Conservation (phyloP, 2,888 invertebrate species). For the Sturmia bella region DNA sequence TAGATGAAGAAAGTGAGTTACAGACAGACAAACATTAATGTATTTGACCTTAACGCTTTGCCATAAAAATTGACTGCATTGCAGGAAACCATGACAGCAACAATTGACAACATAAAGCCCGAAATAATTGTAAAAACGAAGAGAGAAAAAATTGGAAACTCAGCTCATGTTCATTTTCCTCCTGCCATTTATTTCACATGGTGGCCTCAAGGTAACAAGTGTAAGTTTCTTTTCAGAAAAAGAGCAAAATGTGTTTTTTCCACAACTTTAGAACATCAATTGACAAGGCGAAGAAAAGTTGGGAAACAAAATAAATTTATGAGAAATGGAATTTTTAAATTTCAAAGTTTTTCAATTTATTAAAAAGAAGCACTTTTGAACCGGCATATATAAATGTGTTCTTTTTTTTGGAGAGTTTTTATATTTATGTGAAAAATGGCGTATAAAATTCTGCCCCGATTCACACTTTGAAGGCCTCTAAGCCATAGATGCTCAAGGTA, state of each 20-base stretch:
- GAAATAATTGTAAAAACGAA: slow-evolving; percentile 33
- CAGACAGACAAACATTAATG: slow-evolving; percentile 46
- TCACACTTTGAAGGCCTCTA: no score
- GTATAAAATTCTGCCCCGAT: no score
- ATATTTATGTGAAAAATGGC: no score
- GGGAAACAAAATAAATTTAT: not conserved
- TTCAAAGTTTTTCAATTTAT: no score
- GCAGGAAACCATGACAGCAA: slow-evolving; percentile 63
- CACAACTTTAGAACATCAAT: slow-evolving; percentile 27
- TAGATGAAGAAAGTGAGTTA: slow-evolving; percentile 3
- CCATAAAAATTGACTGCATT: slow-evolving; percentile 61
- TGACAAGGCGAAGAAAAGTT: slow-evolving; percentile 44
- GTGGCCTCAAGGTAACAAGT: slow-evolving; percentile 43
- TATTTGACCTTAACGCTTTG: slow-evolving; percentile 59
- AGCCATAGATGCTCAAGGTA: no score
- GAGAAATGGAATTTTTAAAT: not conserved
- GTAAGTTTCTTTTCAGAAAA: slow-evolving; percentile 1
- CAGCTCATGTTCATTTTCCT: slow-evolving; percentile 42
- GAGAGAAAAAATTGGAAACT: slow-evolving; percentile 14
- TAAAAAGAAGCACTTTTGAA: no score
- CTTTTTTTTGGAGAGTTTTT: no score
- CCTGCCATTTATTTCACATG: slow-evolving; percentile 16
- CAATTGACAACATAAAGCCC: slow-evolving; percentile 66
- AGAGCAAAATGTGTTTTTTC: not conserved
- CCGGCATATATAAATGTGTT: no score